phyloP scores from a whole-genome alignment of 2,888 invertebrate genomes.

The Erynnis tages region DNA sequence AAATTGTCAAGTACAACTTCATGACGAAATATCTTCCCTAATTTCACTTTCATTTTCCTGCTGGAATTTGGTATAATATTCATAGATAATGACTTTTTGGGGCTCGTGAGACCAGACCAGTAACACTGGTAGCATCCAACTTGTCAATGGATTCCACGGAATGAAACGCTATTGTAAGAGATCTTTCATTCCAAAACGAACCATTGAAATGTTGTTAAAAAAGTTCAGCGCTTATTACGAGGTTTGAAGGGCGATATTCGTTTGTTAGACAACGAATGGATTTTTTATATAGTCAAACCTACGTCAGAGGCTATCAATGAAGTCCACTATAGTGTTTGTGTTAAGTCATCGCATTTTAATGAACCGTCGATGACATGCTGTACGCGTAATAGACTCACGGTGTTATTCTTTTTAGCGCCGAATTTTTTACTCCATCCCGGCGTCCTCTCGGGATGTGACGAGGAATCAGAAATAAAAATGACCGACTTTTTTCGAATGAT shows the following conservation, averaged over 20 bases:
- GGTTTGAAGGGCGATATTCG: conserved; percentile 45
- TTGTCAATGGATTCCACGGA: conserved; percentile 80
- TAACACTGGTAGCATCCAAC: conserved; percentile 78
- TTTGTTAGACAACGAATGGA: conserved; percentile 38
- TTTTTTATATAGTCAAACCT: conserved; percentile 68
- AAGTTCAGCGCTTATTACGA: conserved; percentile 43
- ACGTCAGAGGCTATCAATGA: conserved; percentile 80
- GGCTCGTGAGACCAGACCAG: conserved; percentile 70
- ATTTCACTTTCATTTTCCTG: conserved; percentile 40
- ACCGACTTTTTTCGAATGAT: conserved; percentile 47
- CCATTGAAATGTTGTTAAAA: conserved; percentile 47
- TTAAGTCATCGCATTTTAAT: conserved; percentile 81
- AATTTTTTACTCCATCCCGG: conserved; percentile 61
- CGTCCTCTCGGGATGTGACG: conserved; percentile 58
- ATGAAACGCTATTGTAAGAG: conserved; percentile 75
- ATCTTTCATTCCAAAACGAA: conserved; percentile 68
- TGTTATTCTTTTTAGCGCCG: conserved; percentile 78
- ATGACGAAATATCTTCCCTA: not conserved
- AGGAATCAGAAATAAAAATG: conserved; percentile 55
- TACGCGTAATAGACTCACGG: conserved; percentile 77
- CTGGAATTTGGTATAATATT: conserved; percentile 39
- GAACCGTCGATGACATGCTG: conserved; percentile 80
- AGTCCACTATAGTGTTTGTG: conserved; percentile 78
- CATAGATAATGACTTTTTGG: conserved; percentile 54
- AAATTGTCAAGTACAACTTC: not conserved